These are phyloP conservation scores for Limnephilus rhombicus DNA, from an alignment of 2,888 invertebrate species.

Conservation along the genomic window DNA sequence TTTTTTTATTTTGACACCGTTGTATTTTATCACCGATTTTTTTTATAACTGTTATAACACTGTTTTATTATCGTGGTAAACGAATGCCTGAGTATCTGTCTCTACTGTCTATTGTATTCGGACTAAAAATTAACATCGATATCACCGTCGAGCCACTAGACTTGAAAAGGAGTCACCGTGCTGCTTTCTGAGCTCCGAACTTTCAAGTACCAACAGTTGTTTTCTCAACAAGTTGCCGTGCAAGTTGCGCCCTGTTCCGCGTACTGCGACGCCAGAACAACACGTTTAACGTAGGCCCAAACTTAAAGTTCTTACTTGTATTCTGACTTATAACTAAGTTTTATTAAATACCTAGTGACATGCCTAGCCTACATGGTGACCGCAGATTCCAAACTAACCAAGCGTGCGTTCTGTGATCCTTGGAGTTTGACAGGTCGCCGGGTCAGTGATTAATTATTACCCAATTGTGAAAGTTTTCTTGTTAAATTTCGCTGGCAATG, in stretches of 20 bases:
- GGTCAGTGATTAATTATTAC: background rate
- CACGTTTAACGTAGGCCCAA: background rate
- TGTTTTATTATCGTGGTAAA: too few species aligned
- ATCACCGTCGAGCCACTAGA: background rate
- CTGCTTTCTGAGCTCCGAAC: background rate
- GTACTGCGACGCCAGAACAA: background rate
- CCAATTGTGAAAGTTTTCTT: too few species aligned
- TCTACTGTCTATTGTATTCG: background rate
- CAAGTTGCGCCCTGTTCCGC: background rate
- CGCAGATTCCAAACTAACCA: background rate
- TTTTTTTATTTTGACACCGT: too few species aligned
- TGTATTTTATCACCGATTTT: too few species aligned
- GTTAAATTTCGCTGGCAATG: too few species aligned
- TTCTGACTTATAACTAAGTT: background rate
- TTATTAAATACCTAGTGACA: background rate
- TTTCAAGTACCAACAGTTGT: background rate
- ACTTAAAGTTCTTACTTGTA: background rate
- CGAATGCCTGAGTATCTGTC: too few species aligned
- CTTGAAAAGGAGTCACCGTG: background rate
- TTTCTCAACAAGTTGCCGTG: background rate
- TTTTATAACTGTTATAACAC: too few species aligned
- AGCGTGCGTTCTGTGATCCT: background rate
- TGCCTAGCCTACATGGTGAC: background rate
- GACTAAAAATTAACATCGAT: background rate
- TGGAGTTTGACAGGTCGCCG: background rate